Evolutionary conservation across 1,140 invertebrate species (phyloP).

Genomic region (Drosophila willistoni): DNA sequence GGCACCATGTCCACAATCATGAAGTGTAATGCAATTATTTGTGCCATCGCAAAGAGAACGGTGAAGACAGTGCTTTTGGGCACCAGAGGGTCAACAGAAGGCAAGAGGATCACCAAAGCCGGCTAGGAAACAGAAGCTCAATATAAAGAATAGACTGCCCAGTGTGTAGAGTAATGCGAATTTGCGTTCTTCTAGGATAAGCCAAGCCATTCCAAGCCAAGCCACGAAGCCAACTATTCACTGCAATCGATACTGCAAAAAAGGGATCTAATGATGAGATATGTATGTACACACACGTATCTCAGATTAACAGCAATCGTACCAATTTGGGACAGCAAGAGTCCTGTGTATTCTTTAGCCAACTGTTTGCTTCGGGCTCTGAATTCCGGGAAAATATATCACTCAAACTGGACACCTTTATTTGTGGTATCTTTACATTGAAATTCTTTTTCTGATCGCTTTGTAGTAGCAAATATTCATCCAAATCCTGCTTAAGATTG

Average conservation of each 20-base stretch:
- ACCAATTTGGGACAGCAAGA: conserved; percentile 90
- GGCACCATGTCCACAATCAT: conserved; percentile 96
- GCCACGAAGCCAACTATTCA: too few species aligned
- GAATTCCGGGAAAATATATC: conserved; percentile 64
- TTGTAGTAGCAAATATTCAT: too few species aligned
- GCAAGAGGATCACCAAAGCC: conserved; percentile 91
- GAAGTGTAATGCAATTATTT: conserved; percentile 94
- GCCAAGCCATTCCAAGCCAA: too few species aligned
- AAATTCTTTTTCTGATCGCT: too few species aligned
- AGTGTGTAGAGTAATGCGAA: too few species aligned
- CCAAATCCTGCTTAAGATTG: too few species aligned
- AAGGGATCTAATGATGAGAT: background rate
- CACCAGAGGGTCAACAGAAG: conserved; percentile 93
- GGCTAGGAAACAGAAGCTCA: too few species aligned
- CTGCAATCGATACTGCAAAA: conserved; percentile 91
- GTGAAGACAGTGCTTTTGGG: conserved; percentile 94
- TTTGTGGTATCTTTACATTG: too few species aligned
- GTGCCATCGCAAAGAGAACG: conserved; percentile 92
- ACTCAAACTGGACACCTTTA: conserved; percentile 42
- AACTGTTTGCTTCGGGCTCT: conserved; percentile 84
- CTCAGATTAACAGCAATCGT: conserved; percentile 58
- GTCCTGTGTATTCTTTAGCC: conserved; percentile 88
- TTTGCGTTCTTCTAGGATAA: too few species aligned
- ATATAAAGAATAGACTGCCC: too few species aligned
- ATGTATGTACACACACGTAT: conserved; percentile 8